Percentiles rank a stretch among this genome's conserved stretches.
phyloP scores from a whole-genome alignment of 1,140 invertebrate species.

The Asbolus verrucosus region DNA sequence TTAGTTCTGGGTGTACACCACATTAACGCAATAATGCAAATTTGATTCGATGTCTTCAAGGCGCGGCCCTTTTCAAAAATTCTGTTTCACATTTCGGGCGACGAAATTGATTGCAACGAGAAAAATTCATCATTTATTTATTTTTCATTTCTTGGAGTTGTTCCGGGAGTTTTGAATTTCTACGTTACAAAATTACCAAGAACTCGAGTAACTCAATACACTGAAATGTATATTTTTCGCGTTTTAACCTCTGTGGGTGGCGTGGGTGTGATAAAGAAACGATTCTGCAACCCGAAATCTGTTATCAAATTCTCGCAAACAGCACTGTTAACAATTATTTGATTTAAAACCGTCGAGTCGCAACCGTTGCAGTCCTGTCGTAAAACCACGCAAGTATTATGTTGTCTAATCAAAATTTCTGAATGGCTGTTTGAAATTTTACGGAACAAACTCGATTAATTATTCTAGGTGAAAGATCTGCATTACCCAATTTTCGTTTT shows the following conservation, averaged over 20 bases:
- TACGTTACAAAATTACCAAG: constrained; percentile 17
- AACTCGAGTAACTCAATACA: constrained; percentile 27
- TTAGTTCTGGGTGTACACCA: constrained; percentile 31
- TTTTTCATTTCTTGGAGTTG: constrained; percentile 23
- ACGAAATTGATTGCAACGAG: constrained; percentile 22
- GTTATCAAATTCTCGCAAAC: neutral
- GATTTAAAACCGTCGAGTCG: constrained; percentile 26
- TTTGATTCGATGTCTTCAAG: constrained; percentile 12
- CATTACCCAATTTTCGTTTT: constrained; percentile 15
- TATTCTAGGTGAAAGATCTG: constrained; percentile 24
- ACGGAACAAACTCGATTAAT: constrained; percentile 10
- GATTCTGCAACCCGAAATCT: neutral
- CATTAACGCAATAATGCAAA: constrained; percentile 36
- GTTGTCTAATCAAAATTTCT: constrained; percentile 30
- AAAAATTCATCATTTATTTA: constrained; percentile 35
- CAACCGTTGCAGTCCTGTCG: neutral
- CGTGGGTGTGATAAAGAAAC: constrained; percentile 1
- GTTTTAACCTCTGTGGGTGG: neutral
- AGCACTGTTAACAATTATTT: constrained; percentile 20
- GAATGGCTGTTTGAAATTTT: constrained; percentile 9
- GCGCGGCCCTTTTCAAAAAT: neutral
- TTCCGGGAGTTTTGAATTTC: constrained; percentile 30
- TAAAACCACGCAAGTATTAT: constrained; percentile 20
- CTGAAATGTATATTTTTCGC: constrained; percentile 31
- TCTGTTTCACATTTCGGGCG: neutral